Conservation (phyloP, 1,140 invertebrate species). For the Trachelipus rathkii region DNA sequence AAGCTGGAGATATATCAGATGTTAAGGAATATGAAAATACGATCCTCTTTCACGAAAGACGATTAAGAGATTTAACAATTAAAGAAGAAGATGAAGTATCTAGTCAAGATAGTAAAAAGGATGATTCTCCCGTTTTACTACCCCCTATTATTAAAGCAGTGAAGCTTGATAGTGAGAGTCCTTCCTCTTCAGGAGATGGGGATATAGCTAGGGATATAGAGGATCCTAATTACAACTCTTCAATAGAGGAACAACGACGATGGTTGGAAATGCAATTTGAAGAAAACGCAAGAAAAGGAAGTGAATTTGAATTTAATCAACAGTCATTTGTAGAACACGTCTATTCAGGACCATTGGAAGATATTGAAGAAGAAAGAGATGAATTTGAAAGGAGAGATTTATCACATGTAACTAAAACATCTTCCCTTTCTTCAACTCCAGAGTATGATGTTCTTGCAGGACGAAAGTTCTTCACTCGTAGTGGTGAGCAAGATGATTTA, state of each 20-base stretch:
- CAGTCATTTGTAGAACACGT: constrained; percentile 37
- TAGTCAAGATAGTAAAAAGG: constrained; percentile 14
- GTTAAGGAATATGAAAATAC: constrained; percentile 43
- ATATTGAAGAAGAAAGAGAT: constrained; percentile 70
- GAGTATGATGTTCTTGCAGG: constrained; percentile 77
- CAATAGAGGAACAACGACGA: constrained; percentile 60
- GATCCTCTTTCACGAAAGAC: constrained; percentile 40
- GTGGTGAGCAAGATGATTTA: constrained; percentile 81
- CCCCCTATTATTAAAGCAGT: constrained; percentile 41
- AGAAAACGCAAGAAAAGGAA: constrained; percentile 47
- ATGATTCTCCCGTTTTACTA: constrained; percentile 23
- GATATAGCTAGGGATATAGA: constrained; percentile 21
- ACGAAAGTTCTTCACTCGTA: constrained; percentile 69
- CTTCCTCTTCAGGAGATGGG: constrained; percentile 17
- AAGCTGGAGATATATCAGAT: constrained; percentile 42
- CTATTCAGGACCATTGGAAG: constrained; percentile 65
- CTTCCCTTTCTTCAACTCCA: constrained; percentile 71
- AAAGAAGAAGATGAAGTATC: constrained; percentile 46
- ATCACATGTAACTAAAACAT: constrained; percentile 66
- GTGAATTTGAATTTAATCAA: constrained; percentile 51
- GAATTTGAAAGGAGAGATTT: constrained; percentile 69
- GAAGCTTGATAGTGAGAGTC: constrained; percentile 35
- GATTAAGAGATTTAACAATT: constrained; percentile 40
- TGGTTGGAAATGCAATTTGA: constrained; percentile 85
- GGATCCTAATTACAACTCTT: constrained; percentile 30